Evolutionary conservation across 2,113 vertebrate genomes (phyloP).

Genomic region (Sebastes schlegelii): DNA sequence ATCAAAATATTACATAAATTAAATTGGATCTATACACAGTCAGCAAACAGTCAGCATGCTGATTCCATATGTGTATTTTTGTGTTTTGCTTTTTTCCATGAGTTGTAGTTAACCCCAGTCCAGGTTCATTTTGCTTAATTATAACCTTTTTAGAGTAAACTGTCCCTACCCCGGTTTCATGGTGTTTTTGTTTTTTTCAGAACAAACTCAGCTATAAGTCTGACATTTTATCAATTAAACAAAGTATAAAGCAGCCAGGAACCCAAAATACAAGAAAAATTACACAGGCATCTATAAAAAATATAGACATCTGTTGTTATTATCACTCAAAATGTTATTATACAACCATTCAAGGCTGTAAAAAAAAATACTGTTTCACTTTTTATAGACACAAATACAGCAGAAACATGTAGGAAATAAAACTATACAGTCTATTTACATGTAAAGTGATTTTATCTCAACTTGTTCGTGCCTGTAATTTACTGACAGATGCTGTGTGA

Average conservation of each 20-base stretch:
- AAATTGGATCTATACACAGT: neutral
- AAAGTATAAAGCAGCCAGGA: neutral
- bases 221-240: neutral
- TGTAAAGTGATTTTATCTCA: neutral
- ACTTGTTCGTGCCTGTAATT: neutral
- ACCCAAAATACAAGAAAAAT: neutral
- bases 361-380: neutral
- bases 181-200: neutral
- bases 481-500: neutral
- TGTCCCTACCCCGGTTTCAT: neutral
- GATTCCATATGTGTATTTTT: neutral
- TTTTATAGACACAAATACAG: too few species aligned
- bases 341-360: neutral
- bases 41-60: neutral
- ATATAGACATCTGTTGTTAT: neutral
- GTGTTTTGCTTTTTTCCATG: neutral
- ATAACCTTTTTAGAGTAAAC: neutral
- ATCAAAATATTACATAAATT: neutral
- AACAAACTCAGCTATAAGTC: neutral
- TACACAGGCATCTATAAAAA: neutral
- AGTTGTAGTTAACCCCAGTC: neutral
- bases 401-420: neutral
- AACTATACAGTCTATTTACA: neutral
- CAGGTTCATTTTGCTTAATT: neutral
- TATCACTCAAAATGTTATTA: neutral